Conservation (phyloP, 2,888 invertebrate species). For the Pseudoips prasinana region DNA sequence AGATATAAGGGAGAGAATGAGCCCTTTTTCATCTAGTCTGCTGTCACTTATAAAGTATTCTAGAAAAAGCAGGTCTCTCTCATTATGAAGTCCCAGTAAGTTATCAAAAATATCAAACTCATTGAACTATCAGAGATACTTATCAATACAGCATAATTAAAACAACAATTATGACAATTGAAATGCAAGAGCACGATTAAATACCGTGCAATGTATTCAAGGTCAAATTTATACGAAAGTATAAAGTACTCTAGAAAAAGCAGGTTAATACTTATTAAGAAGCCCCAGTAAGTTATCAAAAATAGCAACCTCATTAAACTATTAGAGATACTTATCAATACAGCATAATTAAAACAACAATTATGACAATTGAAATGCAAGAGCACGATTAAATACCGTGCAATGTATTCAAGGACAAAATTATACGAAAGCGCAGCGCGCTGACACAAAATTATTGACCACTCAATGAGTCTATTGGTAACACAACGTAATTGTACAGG, state of each 20-base stretch:
- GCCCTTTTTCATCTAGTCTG: no score
- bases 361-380: slow-evolving; percentile 45
- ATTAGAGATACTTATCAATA: no score
- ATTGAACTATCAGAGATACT: no score
- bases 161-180: slow-evolving; percentile 36
- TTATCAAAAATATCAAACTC: no score
- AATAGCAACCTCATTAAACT: no score
- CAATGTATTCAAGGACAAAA: slow-evolving; percentile 50
- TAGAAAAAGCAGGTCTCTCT: no score
- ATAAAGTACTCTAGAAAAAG: no score
- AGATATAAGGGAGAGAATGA: no score
- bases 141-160: slow-evolving; percentile 28
- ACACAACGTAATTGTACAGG: slow-evolving; percentile 26
- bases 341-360: slow-evolving; percentile 22
- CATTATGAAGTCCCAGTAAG: no score
- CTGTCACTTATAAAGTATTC: no score
- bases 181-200: slow-evolving; percentile 39
- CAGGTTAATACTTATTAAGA: no score
- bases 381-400: slow-evolving; percentile 34
- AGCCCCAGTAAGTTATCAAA: no score
- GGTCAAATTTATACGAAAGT: slow-evolving; percentile 43
- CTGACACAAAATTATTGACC: slow-evolving; percentile 31
- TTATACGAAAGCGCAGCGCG: slow-evolving; percentile 34
- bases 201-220: slow-evolving; percentile 44
- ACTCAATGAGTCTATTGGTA: slow-evolving; percentile 33